phyloP scores from a whole-genome alignment of 2,113 vertebrate genomes.

The Gymnobelideus leadbeateri region DNA sequence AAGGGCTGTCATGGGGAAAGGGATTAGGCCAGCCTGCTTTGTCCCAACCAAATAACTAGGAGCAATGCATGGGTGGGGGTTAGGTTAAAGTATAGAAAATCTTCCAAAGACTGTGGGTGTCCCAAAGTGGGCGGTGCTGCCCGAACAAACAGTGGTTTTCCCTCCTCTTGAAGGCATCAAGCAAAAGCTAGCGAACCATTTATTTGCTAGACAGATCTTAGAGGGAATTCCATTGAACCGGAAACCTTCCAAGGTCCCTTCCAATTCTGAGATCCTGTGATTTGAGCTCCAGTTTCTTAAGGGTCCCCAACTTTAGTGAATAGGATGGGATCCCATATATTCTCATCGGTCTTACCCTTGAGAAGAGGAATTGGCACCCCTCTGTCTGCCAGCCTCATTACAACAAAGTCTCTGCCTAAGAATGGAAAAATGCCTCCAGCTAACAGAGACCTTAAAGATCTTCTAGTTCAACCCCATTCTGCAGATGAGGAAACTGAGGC shows the following conservation, averaged over 20 bases:
- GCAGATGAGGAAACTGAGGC: not conserved
- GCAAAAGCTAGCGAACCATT: not conserved
- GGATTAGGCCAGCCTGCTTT: not conserved
- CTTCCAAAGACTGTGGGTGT: not conserved
- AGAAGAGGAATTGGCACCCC: not conserved
- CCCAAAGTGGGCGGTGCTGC: not conserved
- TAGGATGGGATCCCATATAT: not conserved
- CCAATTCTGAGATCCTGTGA: not conserved
- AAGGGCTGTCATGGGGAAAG: not conserved
- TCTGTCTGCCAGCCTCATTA: not conserved
- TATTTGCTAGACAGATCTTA: not conserved
- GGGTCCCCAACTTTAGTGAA: not conserved
- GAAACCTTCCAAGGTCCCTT: not conserved
- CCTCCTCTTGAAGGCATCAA: not conserved
- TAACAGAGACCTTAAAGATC: not conserved
- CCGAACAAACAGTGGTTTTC: not conserved
- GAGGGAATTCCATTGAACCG: not conserved
- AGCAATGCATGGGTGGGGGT: not conserved
- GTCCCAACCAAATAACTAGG: not conserved
- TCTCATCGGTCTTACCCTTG: not conserved
- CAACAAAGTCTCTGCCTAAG: no score
- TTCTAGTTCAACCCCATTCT: not conserved
- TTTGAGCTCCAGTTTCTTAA: not conserved
- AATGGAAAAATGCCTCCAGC: not conserved
- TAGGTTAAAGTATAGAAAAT: not conserved